Percentiles rank a stretch among this genome's conserved stretches.
These are phyloP conservation scores for Heliconius hermathena DNA, from an alignment of 1,140 invertebrate species.

Conservation along the genomic window DNA sequence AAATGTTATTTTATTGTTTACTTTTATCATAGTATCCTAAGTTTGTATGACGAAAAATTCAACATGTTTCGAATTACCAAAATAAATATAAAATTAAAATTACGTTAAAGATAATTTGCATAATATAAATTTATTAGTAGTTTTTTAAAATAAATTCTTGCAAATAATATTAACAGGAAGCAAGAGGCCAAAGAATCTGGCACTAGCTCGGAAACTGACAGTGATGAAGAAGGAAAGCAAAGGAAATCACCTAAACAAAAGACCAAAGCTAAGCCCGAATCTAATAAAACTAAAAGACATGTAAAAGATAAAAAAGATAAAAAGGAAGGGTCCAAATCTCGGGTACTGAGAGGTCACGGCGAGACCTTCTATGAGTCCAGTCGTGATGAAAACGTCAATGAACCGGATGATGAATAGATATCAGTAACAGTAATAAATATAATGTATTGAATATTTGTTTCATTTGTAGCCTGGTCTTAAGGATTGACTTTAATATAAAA, in stretches of 20 bases:
- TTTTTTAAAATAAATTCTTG: not conserved
- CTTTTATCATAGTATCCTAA: too few species aligned
- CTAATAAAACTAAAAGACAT: constrained; percentile 31
- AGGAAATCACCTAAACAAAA: constrained; percentile 40
- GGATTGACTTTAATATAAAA: too few species aligned
- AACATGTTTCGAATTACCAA: too few species aligned
- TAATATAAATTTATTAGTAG: too few species aligned
- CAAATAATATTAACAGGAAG: constrained; percentile 21
- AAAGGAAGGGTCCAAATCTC: constrained; percentile 24
- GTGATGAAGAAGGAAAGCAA: constrained; percentile 36
- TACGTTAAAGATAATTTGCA: too few species aligned
- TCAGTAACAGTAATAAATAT: not conserved
- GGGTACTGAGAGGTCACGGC: constrained; percentile 29
- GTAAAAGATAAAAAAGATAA: constrained; percentile 29
- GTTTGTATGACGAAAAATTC: too few species aligned
- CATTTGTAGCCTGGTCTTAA: not conserved
- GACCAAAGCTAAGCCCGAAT: constrained; percentile 32
- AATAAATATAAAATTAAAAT: too few species aligned
- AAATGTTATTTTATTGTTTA: too few species aligned
- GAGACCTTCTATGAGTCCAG: constrained; percentile 64
- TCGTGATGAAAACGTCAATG: constrained; percentile 67
- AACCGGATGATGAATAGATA: constrained; percentile 50
- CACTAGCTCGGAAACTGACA: constrained; percentile 18
- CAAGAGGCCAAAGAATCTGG: constrained; percentile 13
- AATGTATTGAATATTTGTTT: not conserved